Evolutionary conservation across 2,888 invertebrate genomes (phyloP), one percentile per base, ranked within the genome.

Genomic region (Amitus sp.): DNA sequence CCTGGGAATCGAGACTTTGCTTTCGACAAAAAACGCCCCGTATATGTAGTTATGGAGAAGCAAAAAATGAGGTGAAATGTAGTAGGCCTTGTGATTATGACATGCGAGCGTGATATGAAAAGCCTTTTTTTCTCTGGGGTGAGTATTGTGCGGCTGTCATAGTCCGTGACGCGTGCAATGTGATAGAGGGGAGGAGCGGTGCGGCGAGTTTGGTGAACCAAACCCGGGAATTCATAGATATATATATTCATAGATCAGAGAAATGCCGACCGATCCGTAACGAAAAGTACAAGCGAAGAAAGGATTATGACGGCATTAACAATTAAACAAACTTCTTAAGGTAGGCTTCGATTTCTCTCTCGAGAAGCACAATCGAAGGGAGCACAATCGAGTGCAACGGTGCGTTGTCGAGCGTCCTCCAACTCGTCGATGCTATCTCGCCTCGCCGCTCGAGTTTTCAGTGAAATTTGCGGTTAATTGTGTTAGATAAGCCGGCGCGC

Each of bases 101-200:
- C 73, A 68, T 70, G 71, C 66, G 68, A 59, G 60, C 67, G 70
- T 65, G 68, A 62, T 69, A 68, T 54, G 70, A 62, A 67, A 68
- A 72, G 74, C 72, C 69, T 68, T 72, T 74, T 33, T 73, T 76
- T 76, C 70, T 74, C 61, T 73, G 72, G 63, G 72, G 69, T 57
- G 47, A 60, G 70, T 62, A 78, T 79, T 79, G 79, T 79, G 69
- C 53, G 55, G 61, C 68, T 71, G 77, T 79, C 79, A 79, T 74
- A 75, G 71, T 62, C 70, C 73, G 72, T 77, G 76, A 75, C 47
- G 13, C 23, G 69, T 65, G 58, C 58, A 68, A 64, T 68, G 53
- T 56, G 63, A 45, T 55, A 58, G 55, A 66, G 63, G 66, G 66
- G 62, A 63, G 64, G 46, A 46, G 51, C 27, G 46, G 48, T 17